Base-by-base conservation (phyloP, 2,888 invertebrate genomes). In the Amblyjoppa proteus region DNA sequence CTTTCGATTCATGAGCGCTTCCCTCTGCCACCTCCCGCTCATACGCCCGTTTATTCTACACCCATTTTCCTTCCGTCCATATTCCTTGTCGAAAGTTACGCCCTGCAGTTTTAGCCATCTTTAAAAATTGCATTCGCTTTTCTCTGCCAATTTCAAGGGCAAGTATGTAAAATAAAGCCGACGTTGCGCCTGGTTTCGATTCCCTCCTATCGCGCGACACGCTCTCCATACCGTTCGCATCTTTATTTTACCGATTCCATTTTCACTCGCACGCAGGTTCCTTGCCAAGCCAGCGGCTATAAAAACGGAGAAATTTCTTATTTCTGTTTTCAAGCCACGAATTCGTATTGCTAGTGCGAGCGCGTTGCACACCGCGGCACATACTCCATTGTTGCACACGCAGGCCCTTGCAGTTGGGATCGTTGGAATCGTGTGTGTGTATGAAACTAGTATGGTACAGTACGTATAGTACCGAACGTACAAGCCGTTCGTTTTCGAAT, bases 401-500 rank as follows among this genome's bases (percentile, higher is more conserved):
- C 58, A 74, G 3, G 56, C 58, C 71, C 53, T 49, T 41, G 64
- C 41, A 77, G 70, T 70, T 41, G 53, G 64, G 64, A 58, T 16
- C 66, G 84, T 56, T 53, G 64, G 28, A 49, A 84, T 13, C 56
- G 34, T 66, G 71, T 34, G 45, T 66, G 58, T 71, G 56, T 73
- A 68, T 20, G 13, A 53, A 28, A 58, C 31, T 58, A 34, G 58
- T 45, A 20, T 56, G 28, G 49, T 41, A 70, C 58, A 69, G n/a
- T 64, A 58, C 31, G 61, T 84, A 66, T 56, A 58, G 28, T 38
- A 56, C 74, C 74, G 45, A 81, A 78, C 77, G 81, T 84, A 70
- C 73, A 45, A 81, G 81, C 81, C 84, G 69, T 84, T 84, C 81
- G 78, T 84, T 84, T 78, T 81, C 76, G 81, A 81, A 81, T 81